These are phyloP conservation scores for Amazona vittata DNA, from an alignment of 2,113 vertebrate species.

Conservation along the genomic window DNA sequence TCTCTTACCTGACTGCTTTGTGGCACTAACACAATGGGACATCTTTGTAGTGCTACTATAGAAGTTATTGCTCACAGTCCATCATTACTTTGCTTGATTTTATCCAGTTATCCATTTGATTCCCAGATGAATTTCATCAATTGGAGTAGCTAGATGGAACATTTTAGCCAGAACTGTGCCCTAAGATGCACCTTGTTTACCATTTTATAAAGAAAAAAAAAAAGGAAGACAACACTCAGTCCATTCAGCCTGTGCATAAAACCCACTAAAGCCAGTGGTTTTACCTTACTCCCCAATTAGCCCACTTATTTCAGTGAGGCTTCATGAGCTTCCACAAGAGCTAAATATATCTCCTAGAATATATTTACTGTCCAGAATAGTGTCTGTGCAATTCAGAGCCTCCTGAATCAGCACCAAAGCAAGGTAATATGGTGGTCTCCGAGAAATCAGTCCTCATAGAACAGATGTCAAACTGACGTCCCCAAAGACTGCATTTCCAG, in stretches of 20 bases:
- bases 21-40: neutral
- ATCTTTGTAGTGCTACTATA: neutral
- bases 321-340: neutral
- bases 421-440: neutral
- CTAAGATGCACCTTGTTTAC: neutral
- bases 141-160: neutral
- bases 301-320: constrained; percentile 3
- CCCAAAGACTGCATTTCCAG: neutral
- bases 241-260: neutral
- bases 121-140: neutral
- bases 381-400: neutral
- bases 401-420: neutral
- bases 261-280: constrained; percentile 14
- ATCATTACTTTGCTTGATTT: neutral
- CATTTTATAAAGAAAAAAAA: neutral
- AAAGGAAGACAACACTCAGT: neutral
- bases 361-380: neutral
- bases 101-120: neutral
- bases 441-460: neutral
- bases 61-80: neutral
- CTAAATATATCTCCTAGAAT: neutral
- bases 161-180: neutral
- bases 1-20: neutral
- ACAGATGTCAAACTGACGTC: neutral
- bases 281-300: constrained; percentile 46